phyloP scores from a whole-genome alignment of 2,888 invertebrate genomes.

The Xanthorhoe designata region DNA sequence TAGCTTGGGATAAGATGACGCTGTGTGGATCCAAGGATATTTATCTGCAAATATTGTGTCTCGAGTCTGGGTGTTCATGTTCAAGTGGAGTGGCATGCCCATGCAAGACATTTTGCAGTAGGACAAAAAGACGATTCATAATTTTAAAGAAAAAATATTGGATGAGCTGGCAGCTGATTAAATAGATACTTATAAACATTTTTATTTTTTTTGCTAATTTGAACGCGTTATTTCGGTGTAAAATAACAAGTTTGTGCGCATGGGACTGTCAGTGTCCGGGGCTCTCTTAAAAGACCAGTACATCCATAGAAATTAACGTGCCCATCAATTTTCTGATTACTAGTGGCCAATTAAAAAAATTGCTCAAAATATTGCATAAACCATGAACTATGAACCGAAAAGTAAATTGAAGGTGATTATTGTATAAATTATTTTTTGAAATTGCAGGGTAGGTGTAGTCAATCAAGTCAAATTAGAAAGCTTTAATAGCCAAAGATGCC shows the following conservation, averaged over 20 bases:
- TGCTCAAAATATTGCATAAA: constrained; percentile 57
- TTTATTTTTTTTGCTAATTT: background rate
- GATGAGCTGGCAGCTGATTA: no score
- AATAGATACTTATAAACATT: no score
- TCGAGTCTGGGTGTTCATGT: no score
- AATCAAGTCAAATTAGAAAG: constrained; percentile 63
- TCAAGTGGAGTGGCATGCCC: no score
- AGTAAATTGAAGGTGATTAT: constrained; percentile 58
- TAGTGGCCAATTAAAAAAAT: constrained; percentile 61
- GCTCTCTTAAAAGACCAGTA: constrained; percentile 13
- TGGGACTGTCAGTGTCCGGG: background rate
- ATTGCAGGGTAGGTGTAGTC: constrained; percentile 55
- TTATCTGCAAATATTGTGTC: no score
- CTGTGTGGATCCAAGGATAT: no score
- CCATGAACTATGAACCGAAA: constrained; percentile 65
- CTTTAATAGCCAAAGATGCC: constrained; percentile 44
- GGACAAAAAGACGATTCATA: no score
- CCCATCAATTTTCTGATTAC: constrained; percentile 49
- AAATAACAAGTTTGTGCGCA: background rate
- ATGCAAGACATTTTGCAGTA: no score
- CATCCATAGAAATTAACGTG: constrained; percentile 50
- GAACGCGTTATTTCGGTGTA: background rate
- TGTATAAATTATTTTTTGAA: constrained; percentile 62
- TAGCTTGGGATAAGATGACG: no score
- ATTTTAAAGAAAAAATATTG: no score